Base-by-base conservation (phyloP, 2,888 invertebrate genomes). In the Xylota segnis region DNA sequence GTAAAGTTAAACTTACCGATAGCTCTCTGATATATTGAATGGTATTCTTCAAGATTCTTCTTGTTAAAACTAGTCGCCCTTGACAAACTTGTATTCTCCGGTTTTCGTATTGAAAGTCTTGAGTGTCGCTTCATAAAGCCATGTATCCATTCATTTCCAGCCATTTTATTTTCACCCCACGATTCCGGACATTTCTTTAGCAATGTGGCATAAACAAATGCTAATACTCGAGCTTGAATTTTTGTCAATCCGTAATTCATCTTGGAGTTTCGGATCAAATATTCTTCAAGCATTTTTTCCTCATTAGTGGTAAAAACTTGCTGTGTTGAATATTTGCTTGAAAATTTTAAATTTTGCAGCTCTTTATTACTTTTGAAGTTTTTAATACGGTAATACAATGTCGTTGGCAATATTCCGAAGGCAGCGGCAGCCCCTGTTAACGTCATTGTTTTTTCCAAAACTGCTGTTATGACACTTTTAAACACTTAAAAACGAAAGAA, bases 11-110 rank as follows among this genome's bases (percentile, higher is more conserved):
- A 65, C 56, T 54, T 72, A 54, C 23, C 23, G 23, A 23, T 1
- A 2, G 23, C 23, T 23, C 23, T 23, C 3, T 23, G 23, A 23
- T 23, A 87, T 72, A 87, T 88, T 52, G 75, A 68, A 75, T 87
- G 81, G 70, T 84, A 88, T 65, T 47, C 45, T 40, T 47, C 65
- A 47, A 88, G 75, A 75, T 77, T 88, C 23, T 59, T 52, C 68
- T 77, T 74, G 68, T 88, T 87, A 72, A 87, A 86, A 61, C 71
- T 70, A 56, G 83, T 79, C 52, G 77, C 66, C 34, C 76, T 65
- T 61, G 83, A 75, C 52, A 87, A 63, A 76, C 83, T 84, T 14
- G 83, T 88, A 29, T 83, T 79, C 66, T 88, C 87, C 37, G 87
- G 78, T 45, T 65, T 72, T 50, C 87, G 63, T 50, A 88, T 50